A percentile compares a stretch with the other conserved stretches of the same genome.
Evolutionary conservation across 2,888 invertebrate genomes (phyloP).

Genomic region (Athripsodes cinereus): DNA sequence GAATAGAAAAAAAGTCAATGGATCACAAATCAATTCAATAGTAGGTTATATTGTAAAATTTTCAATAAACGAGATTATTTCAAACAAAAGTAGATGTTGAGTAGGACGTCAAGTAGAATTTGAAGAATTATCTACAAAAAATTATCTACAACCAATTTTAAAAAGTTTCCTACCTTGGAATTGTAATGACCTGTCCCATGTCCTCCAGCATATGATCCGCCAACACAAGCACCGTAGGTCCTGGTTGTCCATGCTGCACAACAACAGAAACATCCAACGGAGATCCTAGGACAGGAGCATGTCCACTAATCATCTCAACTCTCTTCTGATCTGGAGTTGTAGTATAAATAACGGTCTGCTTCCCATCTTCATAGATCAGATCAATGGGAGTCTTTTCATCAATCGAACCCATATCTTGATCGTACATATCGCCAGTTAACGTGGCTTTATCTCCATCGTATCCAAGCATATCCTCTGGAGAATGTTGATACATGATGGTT

Average conservation of each 20-base stretch:
- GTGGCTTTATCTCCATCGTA: slow-evolving; percentile 36
- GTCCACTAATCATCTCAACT: slow-evolving; percentile 71
- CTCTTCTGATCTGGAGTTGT: slow-evolving; percentile 73
- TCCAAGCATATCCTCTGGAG: slow-evolving; percentile 37
- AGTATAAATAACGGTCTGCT: slow-evolving; percentile 78
- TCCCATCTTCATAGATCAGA: slow-evolving; percentile 77
- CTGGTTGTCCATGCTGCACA: slow-evolving; percentile 40
- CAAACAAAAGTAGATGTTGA: no score
- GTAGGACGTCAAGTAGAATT: no score
- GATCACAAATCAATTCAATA: no score
- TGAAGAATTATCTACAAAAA: no score
- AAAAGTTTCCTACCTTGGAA: slow-evolving; percentile 54
- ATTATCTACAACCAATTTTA: no score
- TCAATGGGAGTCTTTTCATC: slow-evolving; percentile 72
- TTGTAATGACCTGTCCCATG: slow-evolving; percentile 58
- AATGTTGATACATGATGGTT: slow-evolving; percentile 45
- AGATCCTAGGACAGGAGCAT: slow-evolving; percentile 51
- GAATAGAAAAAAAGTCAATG: no score
- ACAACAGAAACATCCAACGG: slow-evolving; percentile 50
- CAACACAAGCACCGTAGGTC: slow-evolving; percentile 62
- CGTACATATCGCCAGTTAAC: slow-evolving; percentile 46
- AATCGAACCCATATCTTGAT: slow-evolving; percentile 47
- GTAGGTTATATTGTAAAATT: no score
- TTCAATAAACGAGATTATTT: no score
- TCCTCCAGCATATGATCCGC: slow-evolving; percentile 69